phyloP scores from a whole-genome alignment of 2,888 invertebrate species.

The Eumerus sabulonum region DNA sequence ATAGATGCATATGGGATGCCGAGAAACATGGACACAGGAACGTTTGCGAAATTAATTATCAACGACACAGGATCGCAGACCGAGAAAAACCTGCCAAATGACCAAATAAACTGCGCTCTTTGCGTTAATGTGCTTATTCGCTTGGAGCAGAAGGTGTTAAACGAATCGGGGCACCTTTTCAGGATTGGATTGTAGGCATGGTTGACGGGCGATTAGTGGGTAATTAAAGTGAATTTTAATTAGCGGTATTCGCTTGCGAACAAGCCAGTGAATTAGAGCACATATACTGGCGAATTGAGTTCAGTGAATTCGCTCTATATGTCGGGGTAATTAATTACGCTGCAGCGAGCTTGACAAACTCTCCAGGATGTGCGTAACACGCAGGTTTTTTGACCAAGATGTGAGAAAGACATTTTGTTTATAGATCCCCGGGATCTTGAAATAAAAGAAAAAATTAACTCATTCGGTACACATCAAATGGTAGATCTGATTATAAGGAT shows the following conservation, averaged over 20 bases:
- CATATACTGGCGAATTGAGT: slow-evolving; percentile 37
- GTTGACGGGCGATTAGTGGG: slow-evolving; percentile 62
- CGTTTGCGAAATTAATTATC: slow-evolving; percentile 62
- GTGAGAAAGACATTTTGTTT: too few species aligned
- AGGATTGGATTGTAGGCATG: slow-evolving; percentile 42
- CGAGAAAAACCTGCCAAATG: slow-evolving; percentile 41
- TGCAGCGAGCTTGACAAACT: background rate
- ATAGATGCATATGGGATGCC: background rate
- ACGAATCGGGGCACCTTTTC: slow-evolving; percentile 52
- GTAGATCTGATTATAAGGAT: too few species aligned
- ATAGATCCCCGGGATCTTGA: too few species aligned
- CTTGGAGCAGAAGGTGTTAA: slow-evolving; percentile 56
- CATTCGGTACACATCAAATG: too few species aligned
- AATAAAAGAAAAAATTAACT: too few species aligned
- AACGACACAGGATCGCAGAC: slow-evolving; percentile 31
- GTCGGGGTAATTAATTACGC: slow-evolving; percentile 28
- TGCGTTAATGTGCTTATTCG: slow-evolving; percentile 44
- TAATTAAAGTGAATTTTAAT: slow-evolving; percentile 63
- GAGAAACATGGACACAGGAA: slow-evolving; percentile 12
- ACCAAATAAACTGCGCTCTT: slow-evolving; percentile 16
- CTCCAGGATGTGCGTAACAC: background rate
- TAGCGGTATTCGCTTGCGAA: slow-evolving; percentile 65
- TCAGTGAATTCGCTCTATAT: slow-evolving; percentile 29
- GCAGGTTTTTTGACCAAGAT: too few species aligned
- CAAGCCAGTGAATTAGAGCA: slow-evolving; percentile 64